A percentile compares a stretch with the other conserved stretches of the same genome.
phyloP scores from a whole-genome alignment of 2,888 invertebrate species.

The Hetaerina titia region DNA sequence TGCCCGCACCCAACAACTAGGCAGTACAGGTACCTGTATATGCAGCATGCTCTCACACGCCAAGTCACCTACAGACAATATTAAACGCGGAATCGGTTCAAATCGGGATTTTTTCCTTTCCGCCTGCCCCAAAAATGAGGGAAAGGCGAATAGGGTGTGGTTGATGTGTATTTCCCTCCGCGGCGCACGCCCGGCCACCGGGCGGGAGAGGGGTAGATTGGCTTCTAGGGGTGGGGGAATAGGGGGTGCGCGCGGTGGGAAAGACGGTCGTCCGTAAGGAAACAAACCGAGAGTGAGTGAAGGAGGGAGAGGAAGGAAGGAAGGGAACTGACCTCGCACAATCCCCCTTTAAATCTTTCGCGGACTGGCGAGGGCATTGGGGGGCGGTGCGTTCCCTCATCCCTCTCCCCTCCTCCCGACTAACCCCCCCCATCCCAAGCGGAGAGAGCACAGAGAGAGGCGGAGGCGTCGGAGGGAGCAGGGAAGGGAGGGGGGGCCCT shows the following conservation, averaged over 20 bases:
- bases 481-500: not conserved
- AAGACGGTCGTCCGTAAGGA: conserved; percentile 7
- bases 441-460: not conserved
- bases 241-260: not conserved
- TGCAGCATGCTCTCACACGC: no score
- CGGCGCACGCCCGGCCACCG: not conserved
- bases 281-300: conserved; percentile 35
- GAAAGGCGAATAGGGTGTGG: no score
- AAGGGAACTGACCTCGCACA: conserved; percentile 58
- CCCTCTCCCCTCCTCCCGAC: not conserved
- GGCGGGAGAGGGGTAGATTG: not conserved
- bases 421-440: no score
- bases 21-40: no score
- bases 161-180: not conserved
- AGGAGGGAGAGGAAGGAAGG: not conserved
- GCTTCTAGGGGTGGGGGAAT: not conserved
- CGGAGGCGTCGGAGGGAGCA: not conserved
- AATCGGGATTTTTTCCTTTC: no score
- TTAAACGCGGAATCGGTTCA: no score
- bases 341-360: conserved; percentile 66
- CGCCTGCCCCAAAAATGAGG: no score
- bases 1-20: no score
- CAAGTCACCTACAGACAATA: no score
- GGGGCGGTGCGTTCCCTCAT: not conserved
- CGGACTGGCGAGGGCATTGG: not conserved